Evolutionary conservation across 2,888 invertebrate species (phyloP), one percentile per base, ranked within the genome.

Genomic region (Petrolisthes cinctipes): DNA sequence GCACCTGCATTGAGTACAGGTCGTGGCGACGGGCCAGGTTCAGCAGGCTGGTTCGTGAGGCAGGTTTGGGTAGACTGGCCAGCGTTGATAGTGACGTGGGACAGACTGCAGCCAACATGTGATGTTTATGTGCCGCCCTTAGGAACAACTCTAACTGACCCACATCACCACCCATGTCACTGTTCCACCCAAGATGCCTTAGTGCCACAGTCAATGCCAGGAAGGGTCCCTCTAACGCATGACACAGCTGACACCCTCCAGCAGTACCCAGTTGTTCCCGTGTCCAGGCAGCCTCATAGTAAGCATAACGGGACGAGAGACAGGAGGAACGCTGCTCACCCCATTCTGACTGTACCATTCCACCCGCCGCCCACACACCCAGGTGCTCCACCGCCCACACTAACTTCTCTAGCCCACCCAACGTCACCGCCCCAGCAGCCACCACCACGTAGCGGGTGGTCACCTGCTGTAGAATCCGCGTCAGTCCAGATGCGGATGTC

Each of bases 341-440:
- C 51, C 82, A 82, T 4, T 73, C 66, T 7, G 85, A 9, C 79
- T 76, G 53, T 14, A 89, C 56, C 51, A 85, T 79, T 37, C 85
- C 88, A 23, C 82, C 71, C 1, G 76, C 88, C 14, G 88, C 88
- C 88, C 88, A 89, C n/a, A 89, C 85, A 9, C 85, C 88, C 9
- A 86, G 56, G 79, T 86, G 78, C 61, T 86, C 86, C 68, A 76
- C 83, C 17, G 86, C 83, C 86, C 86, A 86, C 20, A 86, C 83
- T 9, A 86, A 83, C 71, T 56, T 76, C 71, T 83, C 83, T 4
- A 86, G 68, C 54, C 71, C 57, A n/a, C 20, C 56, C 11, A 86
- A 37, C 5, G 83, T 78, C 4, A 83, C 37, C 14, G 76, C 57
- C 11, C 71, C 71, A 5, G 76, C 37, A 14, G 86, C 79, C 23